Evolutionary conservation across 2,797 vertebrate species (phyloP), one percentile per base, ranked within the genome.

Genomic region (Lepilemur ruficaudatus): DNA sequence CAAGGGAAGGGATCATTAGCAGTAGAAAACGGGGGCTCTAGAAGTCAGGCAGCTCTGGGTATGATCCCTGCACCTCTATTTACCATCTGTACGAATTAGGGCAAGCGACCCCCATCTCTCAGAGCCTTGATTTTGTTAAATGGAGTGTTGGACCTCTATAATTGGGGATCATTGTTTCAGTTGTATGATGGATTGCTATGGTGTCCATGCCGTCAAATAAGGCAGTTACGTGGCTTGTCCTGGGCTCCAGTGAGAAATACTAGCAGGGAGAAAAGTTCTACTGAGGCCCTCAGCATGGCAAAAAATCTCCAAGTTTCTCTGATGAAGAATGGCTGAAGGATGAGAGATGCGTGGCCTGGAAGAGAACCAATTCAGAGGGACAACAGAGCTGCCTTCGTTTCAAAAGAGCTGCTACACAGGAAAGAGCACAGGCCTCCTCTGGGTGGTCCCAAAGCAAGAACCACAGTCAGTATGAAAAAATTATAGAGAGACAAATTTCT

Each of bases 251-350:
- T 15, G 17, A 93, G 65, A 59, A 65, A 72, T 41, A 72, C 23
- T 1, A 30, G 63, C 70, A 95, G 30, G 79, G 20, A 88, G 32
- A 76, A 95, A 94, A 81, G 35, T 48, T 93, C 78, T 95, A 55
- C 85, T 67, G 50, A 88, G 75, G 69, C 48, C 11, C 57, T 79
- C 59, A 93, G 48, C 22, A n/a, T 10, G 38, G 35, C 32, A 81
- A 92, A 85, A 80, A 35, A 7, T 28, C 61, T 85, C 30, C 28
- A 46, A 59, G 69, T 1, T 41, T 76, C 48, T 55, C 48, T 81
- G 61, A 82, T 70, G n/a, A 92, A 92, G 61, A 92, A 28, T n/a
- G 82, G 46, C 76, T 73, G 41, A 85, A 50, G 22, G 35, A 52
- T 9, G 30, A 59, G 35, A 73, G 38, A 55, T n/a, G 30, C 12